Base-by-base conservation (phyloP, 1,140 invertebrate genomes). In the Trichonephila inaurata region DNA sequence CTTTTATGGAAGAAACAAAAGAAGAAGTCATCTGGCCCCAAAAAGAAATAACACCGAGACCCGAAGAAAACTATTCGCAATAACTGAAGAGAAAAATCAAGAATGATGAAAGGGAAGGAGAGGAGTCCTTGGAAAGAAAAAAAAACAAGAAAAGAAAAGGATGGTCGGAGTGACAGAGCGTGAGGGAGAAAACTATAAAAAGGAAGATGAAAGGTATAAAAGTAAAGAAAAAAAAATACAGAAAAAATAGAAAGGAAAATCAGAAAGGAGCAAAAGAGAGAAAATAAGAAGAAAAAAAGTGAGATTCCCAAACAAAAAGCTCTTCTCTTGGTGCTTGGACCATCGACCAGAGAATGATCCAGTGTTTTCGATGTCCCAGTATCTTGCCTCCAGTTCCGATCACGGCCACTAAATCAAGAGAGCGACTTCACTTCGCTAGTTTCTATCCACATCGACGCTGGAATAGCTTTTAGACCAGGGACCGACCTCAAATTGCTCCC, bases 71-170 rank as follows among this genome's bases (percentile, higher is more conserved):
- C 92, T 93, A 93, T 93, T 93, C 92, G 92, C 92, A 93, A 93
- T 93, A 93, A 93, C 92, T 93, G 92, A 93, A 93, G 92, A 82
- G 92, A 86, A 93, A 93, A 93, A 93, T 93, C 92, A 93, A 93
- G 92, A 93, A 93, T 93, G 92, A 93, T 93, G 92, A 93, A 93
- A 93, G 92, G 85, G 83, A 92, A 92, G 64, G 66, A 81, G 83
- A 40, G 66, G 92, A 92, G 82, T 72, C 91, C 83, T 72, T 92
- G 66, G 77, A 92, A 61, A 44, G 64, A 81, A 61, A 86, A 92
- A n/a, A 8, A 83, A 83, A 51, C 12, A 58, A 66, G 33, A 62
- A 58, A 51, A 82, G 44, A 66, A 91, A 44, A 91, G 51, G n/a
- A n/a, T 58, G 64, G 40, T 62, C 83, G 62, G 91, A 92, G 91